Percentiles rank a stretch among this genome's conserved stretches.
These are phyloP conservation scores for Aphelocoma californica DNA, from an alignment of 2,797 vertebrate genomes.

Conservation along the genomic window DNA sequence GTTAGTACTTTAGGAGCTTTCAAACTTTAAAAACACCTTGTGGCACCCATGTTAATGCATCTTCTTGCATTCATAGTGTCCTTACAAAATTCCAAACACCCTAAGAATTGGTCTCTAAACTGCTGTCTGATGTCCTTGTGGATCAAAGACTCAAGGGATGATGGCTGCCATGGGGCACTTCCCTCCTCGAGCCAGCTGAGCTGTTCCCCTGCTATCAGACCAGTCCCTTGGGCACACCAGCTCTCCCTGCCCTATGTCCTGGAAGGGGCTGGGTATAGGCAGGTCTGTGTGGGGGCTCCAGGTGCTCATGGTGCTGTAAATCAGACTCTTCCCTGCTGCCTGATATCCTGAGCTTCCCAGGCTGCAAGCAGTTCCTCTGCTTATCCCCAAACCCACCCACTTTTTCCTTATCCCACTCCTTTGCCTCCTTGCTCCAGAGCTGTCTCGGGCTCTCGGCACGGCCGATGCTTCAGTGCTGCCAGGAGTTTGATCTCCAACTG, in stretches of 20 bases:
- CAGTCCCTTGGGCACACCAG: rapidly evolving
- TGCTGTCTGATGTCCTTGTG: neutral
- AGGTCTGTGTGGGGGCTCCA: neutral
- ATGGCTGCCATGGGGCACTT: rapidly evolving
- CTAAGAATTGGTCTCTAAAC: neutral
- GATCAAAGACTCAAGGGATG: neutral
- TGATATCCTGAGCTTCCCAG: neutral
- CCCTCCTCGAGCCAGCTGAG: neutral
- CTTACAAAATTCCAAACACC: neutral
- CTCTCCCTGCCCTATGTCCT: neutral
- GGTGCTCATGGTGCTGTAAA: neutral
- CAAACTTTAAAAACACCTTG: neutral
- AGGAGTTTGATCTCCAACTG: constrained; percentile 44
- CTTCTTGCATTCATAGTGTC: neutral
- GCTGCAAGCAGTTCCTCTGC: neutral
- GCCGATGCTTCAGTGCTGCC: neutral
- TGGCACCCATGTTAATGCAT: neutral
- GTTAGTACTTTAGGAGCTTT: neutral
- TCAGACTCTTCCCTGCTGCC: neutral
- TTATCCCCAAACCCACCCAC: neutral
- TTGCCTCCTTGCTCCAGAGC: neutral
- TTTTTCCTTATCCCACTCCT: neutral
- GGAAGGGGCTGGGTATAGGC: neutral
- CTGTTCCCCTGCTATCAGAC: rapidly evolving
- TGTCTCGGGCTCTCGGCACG: neutral